Evolutionary conservation across 2,888 invertebrate species (phyloP).

Genomic region (Pristionchus japonicus): DNA sequence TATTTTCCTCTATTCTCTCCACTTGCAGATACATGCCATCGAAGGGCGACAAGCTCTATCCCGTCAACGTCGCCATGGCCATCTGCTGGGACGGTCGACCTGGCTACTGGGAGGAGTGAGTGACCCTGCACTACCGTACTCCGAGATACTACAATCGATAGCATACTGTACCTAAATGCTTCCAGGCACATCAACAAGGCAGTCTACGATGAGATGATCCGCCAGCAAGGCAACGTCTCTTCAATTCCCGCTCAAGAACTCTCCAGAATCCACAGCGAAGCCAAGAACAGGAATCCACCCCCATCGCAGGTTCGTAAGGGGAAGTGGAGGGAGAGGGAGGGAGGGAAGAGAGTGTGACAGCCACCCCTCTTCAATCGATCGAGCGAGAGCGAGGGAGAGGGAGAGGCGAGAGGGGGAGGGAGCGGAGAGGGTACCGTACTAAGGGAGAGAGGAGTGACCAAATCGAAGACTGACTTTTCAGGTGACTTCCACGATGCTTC

Average conservation of each 20-base stretch:
- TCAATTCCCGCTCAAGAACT: neutral
- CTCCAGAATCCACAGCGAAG: neutral
- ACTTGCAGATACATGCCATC: constrained; percentile 10
- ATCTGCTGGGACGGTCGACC: neutral
- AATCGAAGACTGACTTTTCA: neutral
- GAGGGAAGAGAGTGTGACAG: neutral
- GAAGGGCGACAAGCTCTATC: neutral
- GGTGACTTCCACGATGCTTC: neutral
- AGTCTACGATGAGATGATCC: neutral
- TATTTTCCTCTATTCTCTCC: neutral
- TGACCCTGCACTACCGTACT: neutral
- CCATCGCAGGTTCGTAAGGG: neutral
- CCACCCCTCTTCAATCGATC: neutral
- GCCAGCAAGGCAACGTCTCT: neutral
- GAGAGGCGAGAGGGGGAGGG: neutral
- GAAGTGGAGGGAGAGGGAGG: neutral
- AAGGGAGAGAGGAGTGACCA: no score
- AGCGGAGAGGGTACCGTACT: neutral
- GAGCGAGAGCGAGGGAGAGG: neutral
- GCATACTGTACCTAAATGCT: neutral
- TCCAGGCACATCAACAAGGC: constrained; percentile 9
- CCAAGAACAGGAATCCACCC: neutral
- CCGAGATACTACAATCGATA: neutral
- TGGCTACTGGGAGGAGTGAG: constrained; percentile 45
- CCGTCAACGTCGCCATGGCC: neutral